phyloP scores from a whole-genome alignment of 2,888 invertebrate genomes.

The Caenorhabditis zanzibari region DNA sequence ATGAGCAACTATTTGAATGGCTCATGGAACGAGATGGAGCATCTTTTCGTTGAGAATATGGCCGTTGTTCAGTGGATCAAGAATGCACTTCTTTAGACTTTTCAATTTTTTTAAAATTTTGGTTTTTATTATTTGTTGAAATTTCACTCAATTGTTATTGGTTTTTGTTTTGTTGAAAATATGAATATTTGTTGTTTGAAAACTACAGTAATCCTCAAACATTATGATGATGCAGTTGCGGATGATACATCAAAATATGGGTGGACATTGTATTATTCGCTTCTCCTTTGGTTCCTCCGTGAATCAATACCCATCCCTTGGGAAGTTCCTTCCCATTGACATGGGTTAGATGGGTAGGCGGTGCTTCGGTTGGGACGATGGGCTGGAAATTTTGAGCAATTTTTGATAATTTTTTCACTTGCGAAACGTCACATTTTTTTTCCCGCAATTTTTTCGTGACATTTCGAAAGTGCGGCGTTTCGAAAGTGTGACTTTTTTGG shows the following conservation, averaged over 20 bases:
- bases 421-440: too few species aligned
- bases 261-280: conserved; percentile 60
- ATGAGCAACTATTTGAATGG: conserved; percentile 32
- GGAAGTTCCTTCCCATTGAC: conserved; percentile 53
- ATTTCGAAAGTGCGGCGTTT: too few species aligned
- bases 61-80: conserved; percentile 77
- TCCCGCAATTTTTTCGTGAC: too few species aligned
- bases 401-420: too few species aligned
- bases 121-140: background rate
- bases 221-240: conserved; percentile 41
- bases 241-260: conserved; percentile 61
- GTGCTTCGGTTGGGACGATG: conserved; percentile 19
- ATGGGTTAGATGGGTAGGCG: conserved; percentile 30
- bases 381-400: too few species aligned
- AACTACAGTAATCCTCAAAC: too few species aligned
- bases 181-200: too few species aligned
- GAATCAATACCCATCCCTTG: conserved; percentile 60
- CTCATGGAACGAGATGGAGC: conserved; percentile 65
- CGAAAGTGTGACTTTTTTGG: too few species aligned
- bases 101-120: conserved; percentile 14
- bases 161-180: conserved; percentile 7
- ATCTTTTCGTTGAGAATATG: conserved; percentile 68
- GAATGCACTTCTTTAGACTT: conserved; percentile 73
- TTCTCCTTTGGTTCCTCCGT: conserved; percentile 56
- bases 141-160: conserved; percentile 2